These are phyloP conservation scores for Exocentrus adspersus DNA, from an alignment of 2,888 invertebrate genomes.

Conservation along the genomic window DNA sequence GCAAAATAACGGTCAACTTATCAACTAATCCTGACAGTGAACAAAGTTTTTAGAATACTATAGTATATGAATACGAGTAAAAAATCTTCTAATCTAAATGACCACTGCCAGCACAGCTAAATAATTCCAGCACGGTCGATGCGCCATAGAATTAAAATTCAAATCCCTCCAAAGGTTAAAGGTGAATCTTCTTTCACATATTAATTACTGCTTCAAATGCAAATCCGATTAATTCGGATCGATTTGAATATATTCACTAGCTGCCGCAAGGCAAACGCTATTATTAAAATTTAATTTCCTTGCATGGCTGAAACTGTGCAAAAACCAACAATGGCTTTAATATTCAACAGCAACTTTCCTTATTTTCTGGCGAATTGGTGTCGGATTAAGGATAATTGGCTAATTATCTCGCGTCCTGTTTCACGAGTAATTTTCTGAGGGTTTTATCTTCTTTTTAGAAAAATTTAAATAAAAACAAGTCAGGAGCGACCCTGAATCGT, in stretches of 20 bases:
- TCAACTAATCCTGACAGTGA: too few relatives aligned
- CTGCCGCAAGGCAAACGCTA: neutral
- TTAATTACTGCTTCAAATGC: conserved; percentile 31
- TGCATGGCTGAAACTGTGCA: conserved; percentile 9
- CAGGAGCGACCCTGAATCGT: too few relatives aligned
- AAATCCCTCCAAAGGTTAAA: conserved; percentile 35
- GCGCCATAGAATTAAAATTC: conserved; percentile 34
- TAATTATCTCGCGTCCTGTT: conserved; percentile 15
- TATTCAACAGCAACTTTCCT: conserved; percentile 20
- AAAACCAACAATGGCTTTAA: conserved; percentile 16
- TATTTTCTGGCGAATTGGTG: conserved; percentile 11
- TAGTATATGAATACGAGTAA: too few relatives aligned
- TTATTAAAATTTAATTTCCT: conserved; percentile 31
- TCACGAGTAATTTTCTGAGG: neutral
- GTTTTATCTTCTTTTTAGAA: neutral
- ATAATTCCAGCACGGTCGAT: conserved; percentile 15
- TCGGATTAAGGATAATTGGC: conserved; percentile 14
- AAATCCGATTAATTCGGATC: conserved; percentile 27
- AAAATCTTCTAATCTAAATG: conserved; percentile 11
- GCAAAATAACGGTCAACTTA: too few relatives aligned
- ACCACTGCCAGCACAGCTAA: conserved; percentile 11
- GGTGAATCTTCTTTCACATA: conserved; percentile 23
- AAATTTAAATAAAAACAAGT: neutral
- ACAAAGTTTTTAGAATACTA: too few relatives aligned
- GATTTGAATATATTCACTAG: neutral